Evolutionary conservation across 2,113 vertebrate species (phyloP), one percentile per base, ranked within the genome.

Genomic region (Urocynchramus pylzowi): DNA sequence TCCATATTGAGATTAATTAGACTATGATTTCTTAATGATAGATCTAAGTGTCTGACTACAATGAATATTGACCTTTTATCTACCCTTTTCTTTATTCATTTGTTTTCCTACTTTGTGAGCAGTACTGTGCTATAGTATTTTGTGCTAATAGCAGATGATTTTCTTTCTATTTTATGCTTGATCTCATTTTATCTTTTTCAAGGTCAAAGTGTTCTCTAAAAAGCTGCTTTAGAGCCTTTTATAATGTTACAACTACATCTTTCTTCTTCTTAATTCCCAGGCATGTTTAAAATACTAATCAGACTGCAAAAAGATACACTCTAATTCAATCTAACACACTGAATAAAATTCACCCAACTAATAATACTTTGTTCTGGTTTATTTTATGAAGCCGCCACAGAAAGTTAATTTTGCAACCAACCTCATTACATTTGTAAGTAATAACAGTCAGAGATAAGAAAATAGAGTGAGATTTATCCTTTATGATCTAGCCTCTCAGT

Each of bases 221-320:
- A 95, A 95, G 68, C 65, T 90, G 80, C 53, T 95, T 73, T 90
- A 28, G 37, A 96, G 67, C 41, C 41, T 41, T 77, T 94, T 76
- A 64, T 18, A 69, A 64, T 31, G 24, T 79, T 91, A 64, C 41
- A 87, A 80, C 91, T 77, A 93, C 88, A 85, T 88, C 59, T 96
- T 95, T 95, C 67, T 93, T 95, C 74, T 93, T 97, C 80, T 93
- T 94, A 97, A 97, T 96, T 97, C 92, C 79, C 73, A 93, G 61
- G 28, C 83, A 97, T 87, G 39, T 88, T 98, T 97, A 98, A 98
- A 97, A 98, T 97, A 98, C 96, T 92, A 96, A 97, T 96, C 87
- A 96, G 91, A 68, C 13, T 76, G 37, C 74, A 54, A 92, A 88
- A 95, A 92, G 61, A 63, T 76, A 93, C 41, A 92, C 84, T 53